Conservation (phyloP, 2,797 vertebrate species). For the Petrocephalus schoutedeni region DNA sequence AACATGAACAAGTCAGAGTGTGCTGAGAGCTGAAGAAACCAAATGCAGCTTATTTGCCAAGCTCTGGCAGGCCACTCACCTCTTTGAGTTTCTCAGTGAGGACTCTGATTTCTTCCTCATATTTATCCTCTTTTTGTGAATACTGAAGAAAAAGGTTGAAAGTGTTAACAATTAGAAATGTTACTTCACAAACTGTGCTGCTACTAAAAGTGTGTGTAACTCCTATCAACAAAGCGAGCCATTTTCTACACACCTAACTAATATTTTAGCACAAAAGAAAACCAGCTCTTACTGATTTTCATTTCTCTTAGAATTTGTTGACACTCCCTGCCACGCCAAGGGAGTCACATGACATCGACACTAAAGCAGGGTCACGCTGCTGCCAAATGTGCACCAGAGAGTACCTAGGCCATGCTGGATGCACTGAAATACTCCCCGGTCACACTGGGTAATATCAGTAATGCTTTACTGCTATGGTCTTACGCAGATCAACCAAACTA, state of each 20-base stretch:
- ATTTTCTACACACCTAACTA: no score
- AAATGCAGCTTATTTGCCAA: neutral
- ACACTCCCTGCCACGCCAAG: neutral
- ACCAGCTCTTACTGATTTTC: neutral
- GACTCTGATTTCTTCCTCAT: conserved; percentile 91
- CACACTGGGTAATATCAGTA: neutral
- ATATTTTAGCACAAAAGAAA: neutral
- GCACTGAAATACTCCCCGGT: neutral
- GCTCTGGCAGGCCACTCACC: conserved; percentile 57
- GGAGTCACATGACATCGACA: neutral
- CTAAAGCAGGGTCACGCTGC: neutral
- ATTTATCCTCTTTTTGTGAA: conserved; percentile 96
- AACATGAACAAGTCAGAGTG: neutral
- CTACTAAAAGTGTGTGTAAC: neutral
- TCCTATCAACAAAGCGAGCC: neutral
- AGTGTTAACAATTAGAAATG: neutral
- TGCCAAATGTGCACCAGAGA: neutral
- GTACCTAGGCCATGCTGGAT: neutral
- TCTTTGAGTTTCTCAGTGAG: conserved; percentile 93
- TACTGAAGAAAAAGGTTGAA: conserved; percentile 62
- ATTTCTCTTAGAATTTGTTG: neutral
- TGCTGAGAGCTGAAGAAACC: neutral
- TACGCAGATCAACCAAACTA: neutral
- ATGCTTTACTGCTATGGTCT: neutral
- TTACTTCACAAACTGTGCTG: neutral